Evolutionary conservation across 1,140 invertebrate species (phyloP), one percentile per base, ranked within the genome.

Genomic region (Drosophila ogumai): DNA sequence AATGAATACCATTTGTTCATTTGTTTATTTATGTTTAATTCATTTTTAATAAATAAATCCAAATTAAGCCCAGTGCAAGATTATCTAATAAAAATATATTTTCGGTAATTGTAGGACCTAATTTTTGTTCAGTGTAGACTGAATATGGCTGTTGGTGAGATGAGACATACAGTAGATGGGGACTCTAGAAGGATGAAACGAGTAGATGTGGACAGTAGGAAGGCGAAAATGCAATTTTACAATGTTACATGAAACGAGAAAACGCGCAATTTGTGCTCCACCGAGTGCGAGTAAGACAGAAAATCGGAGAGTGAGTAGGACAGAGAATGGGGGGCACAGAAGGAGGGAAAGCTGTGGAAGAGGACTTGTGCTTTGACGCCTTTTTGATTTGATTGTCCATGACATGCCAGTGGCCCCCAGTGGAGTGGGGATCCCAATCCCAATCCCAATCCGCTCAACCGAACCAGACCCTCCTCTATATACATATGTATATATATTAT

Each of bases 311-410:
- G 12, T 13, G 34, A 31, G 31, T 32, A 1, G 17, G 28, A 50
- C 10, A 12, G 46, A 10, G 22, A 50, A 19, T 22, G 15, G 22
- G 43, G n/a, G n/a, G n/a, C n/a, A n/a, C n/a, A n/a, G n/a, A n/a
- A n/a, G n/a, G n/a, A 12, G 38, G 22, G 19, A 59, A 32, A 41
- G 13, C 15, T 19, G n/a, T 34, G n/a, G 55, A 32, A 12, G 15
- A 60, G 72, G 77, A 79, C 77, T 74, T 84, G 81, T 71, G 84
- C 84, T 87, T 88, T 87, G 84, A 87, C 84, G 84, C 84, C 84
- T 66, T 87, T 84, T 88, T 87, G 84, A 87, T 87, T 87, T 87
- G 84, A 87, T 87, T 87, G 84, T 87, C 84, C 86, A 65, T 84
- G 84, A 88, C 84, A 87, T 72, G 68, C 8, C 49, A 7, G 50